Evolutionary conservation across 92 coral and sea anemone genomes (phyloP).

Genomic region (Epizoanthus ramosus): DNA sequence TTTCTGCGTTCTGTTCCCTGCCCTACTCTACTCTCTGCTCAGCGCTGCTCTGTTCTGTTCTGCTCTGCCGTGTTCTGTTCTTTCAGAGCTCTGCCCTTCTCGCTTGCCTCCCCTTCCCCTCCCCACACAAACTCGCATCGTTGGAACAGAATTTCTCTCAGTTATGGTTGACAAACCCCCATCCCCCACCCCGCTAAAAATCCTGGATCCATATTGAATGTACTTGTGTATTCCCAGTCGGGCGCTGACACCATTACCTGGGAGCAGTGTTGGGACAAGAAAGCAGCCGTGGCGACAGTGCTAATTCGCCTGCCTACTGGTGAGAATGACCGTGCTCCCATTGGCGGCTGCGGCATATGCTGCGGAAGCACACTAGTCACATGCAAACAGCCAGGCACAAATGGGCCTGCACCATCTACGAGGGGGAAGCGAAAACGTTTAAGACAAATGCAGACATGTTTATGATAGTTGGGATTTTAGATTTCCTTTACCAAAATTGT

Average conservation of each 20-base stretch:
- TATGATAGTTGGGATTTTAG: not conserved
- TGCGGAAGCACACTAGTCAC: constrained; percentile 37
- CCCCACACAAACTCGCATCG: no score
- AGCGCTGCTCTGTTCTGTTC: no score
- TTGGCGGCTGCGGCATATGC: constrained; percentile 26
- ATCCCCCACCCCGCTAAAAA: no score
- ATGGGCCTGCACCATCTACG: not conserved
- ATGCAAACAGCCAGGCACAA: not conserved
- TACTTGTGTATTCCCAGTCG: not conserved
- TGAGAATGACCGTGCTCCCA: constrained; percentile 26
- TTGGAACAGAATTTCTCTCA: no score
- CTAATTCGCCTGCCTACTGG: constrained; percentile 6
- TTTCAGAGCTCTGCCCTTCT: no score
- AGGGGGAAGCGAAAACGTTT: constrained; percentile 4
- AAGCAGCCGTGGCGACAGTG: constrained; percentile 25
- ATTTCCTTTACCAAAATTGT: no score
- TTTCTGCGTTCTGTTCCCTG: no score
- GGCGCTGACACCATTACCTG: constrained; percentile 14
- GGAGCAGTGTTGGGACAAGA: constrained; percentile 22
- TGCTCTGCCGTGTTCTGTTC: no score
- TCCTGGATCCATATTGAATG: not conserved
- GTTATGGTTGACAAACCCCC: no score
- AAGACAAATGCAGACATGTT: constrained; percentile 18
- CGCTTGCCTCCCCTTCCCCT: no score
- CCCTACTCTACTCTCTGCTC: no score